phyloP scores from a whole-genome alignment of 2,113 vertebrate genomes.

The Danionella cerebrum region DNA sequence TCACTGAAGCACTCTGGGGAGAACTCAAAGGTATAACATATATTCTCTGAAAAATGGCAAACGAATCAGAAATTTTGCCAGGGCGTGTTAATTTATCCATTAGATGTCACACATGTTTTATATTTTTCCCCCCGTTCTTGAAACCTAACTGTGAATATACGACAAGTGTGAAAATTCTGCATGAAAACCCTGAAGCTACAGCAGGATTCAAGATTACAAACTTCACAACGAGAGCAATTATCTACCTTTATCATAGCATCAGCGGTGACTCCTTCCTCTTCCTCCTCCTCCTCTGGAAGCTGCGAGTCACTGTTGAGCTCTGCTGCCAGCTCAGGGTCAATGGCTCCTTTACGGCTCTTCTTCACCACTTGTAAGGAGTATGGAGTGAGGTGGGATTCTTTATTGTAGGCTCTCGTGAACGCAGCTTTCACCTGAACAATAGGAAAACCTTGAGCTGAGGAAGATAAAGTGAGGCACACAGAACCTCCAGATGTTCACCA shows the following conservation, averaged over 20 bases:
- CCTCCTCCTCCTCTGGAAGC: constrained; percentile 69
- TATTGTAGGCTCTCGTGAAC: constrained; percentile 91
- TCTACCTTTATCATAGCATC: constrained; percentile 97
- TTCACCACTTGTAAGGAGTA: constrained; percentile 78
- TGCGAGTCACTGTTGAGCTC: constrained; percentile 49
- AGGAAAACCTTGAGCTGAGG: background rate
- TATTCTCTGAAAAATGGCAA: no score
- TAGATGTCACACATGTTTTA: no score
- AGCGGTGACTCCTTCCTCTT: constrained; percentile 55
- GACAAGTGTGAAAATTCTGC: no score
- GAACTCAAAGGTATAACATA: no score
- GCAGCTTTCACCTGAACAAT: constrained; percentile 85
- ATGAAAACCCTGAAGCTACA: no score
- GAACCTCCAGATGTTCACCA: constrained; percentile 4
- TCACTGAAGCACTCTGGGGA: no score
- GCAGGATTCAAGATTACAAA: background rate
- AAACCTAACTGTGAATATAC: no score
- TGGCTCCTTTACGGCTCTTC: constrained; percentile 59
- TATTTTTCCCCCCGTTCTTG: no score
- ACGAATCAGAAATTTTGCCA: no score
- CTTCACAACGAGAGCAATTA: background rate
- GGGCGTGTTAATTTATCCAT: no score
- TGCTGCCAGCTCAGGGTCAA: constrained; percentile 53
- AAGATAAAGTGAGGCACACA: background rate
- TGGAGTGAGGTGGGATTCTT: constrained; percentile 77